Conservation (phyloP, 2,113 vertebrate genomes). For the Laticauda colubrina region DNA sequence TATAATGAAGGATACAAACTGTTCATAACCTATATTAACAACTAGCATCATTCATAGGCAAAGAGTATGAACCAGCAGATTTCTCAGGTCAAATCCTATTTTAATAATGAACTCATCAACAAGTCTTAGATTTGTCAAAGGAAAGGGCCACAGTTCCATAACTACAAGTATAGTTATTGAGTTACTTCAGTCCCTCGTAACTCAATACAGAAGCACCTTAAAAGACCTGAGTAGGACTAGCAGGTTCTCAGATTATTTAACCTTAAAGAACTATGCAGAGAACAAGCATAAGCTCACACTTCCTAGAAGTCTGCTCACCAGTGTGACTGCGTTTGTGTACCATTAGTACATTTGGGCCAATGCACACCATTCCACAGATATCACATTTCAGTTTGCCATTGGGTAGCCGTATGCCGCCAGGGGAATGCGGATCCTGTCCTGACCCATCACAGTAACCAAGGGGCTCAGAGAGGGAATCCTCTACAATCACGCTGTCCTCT, state of each 20-base stretch:
- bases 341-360: slow-evolving; percentile 96
- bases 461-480: slow-evolving; percentile 72
- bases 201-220: not conserved
- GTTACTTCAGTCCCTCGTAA: not conserved
- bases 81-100: not conserved
- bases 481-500: slow-evolving; percentile 75
- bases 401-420: slow-evolving; percentile 87
- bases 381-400: slow-evolving; percentile 96
- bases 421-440: slow-evolving; percentile 80
- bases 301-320: slow-evolving; percentile 70
- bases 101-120: not conserved
- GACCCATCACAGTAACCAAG: slow-evolving; percentile 79
- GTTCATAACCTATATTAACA: not conserved
- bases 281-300: not conserved
- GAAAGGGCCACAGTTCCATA: not conserved
- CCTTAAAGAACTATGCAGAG: not conserved
- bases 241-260: not conserved
- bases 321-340: slow-evolving; percentile 98
- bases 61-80: not conserved
- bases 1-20: not conserved
- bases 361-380: slow-evolving; percentile 94
- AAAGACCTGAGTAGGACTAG: not conserved
- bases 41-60: not conserved
- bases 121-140: not conserved
- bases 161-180: not conserved